A percentile compares a stretch with the other conserved stretches of the same genome.
Conservation (phyloP, 2,797 vertebrate species). For the Sorex maritimensis region DNA sequence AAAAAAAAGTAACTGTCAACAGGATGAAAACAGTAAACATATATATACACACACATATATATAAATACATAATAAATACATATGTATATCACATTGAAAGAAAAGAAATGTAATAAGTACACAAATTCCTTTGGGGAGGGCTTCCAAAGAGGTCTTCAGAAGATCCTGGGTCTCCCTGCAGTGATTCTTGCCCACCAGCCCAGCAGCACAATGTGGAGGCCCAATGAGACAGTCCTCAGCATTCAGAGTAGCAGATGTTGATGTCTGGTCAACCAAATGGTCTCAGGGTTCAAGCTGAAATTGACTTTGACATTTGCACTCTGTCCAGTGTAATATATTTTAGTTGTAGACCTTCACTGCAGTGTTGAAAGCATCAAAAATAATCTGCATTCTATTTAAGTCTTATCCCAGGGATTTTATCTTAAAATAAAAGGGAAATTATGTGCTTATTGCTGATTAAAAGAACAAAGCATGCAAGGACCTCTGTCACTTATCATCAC, state of each 20-base stretch:
- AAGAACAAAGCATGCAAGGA: not conserved
- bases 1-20: slow-evolving; percentile 57
- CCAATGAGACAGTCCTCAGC: too few species aligned
- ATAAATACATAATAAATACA: too few species aligned
- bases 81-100: not conserved
- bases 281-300: too few species aligned
- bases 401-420: slow-evolving; percentile 17
- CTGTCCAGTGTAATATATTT: not conserved
- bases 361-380: not conserved
- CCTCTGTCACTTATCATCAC: not conserved
- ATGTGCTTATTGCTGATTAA: not conserved
- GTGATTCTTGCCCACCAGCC: too few species aligned
- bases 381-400: not conserved
- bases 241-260: too few species aligned
- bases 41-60: too few species aligned
- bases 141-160: too few species aligned
- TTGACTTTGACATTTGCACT: too few species aligned
- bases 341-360: not conserved
- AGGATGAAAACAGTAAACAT: slow-evolving; percentile 23
- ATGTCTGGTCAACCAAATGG: too few species aligned
- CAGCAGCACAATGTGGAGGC: too few species aligned
- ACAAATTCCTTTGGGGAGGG: too few species aligned
- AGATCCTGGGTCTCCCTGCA: too few species aligned
- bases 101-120: not conserved
- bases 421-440: not conserved